These are phyloP conservation scores for Pseudorhombus dupliciocellatus DNA, from an alignment of 2,113 vertebrate species.

Conservation along the genomic window DNA sequence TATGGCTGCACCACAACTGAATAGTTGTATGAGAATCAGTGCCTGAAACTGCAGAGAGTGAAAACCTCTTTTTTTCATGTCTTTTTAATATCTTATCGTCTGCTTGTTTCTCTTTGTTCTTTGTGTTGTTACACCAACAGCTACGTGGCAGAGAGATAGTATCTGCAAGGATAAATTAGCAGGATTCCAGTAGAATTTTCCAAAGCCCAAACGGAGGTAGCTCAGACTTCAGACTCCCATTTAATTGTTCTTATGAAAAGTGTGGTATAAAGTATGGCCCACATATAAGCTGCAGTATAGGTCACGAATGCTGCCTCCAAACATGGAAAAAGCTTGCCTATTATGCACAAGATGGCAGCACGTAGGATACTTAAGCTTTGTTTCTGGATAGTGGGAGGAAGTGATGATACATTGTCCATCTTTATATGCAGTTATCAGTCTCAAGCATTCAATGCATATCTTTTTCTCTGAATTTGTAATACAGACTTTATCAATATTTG, in stretches of 20 bases:
- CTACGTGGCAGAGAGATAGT: conserved; percentile 15
- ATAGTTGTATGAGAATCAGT: too few species aligned
- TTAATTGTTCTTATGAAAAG: conserved; percentile 21
- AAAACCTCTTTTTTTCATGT: neutral
- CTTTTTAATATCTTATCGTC: conserved; percentile 9
- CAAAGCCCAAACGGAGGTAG: conserved; percentile 22
- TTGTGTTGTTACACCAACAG: conserved; percentile 22
- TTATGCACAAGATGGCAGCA: too few species aligned
- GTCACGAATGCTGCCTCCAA: too few species aligned
- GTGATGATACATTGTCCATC: too few species aligned
- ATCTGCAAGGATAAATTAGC: conserved; percentile 36
- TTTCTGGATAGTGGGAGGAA: too few species aligned
- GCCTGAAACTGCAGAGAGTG: too few species aligned
- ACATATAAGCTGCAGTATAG: too few species aligned
- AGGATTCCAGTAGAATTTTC: conserved; percentile 43
- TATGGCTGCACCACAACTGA: too few species aligned
- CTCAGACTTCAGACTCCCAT: conserved; percentile 32
- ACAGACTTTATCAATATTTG: conserved; percentile 35
- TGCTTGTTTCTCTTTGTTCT: conserved; percentile 26
- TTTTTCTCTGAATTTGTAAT: conserved; percentile 2
- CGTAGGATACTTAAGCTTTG: too few species aligned
- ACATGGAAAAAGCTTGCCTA: too few species aligned
- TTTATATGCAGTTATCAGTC: neutral
- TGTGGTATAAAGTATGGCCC: neutral
- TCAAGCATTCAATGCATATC: neutral